phyloP scores from a whole-genome alignment of 2,888 invertebrate genomes.

The Rhamphomyia laevipes region DNA sequence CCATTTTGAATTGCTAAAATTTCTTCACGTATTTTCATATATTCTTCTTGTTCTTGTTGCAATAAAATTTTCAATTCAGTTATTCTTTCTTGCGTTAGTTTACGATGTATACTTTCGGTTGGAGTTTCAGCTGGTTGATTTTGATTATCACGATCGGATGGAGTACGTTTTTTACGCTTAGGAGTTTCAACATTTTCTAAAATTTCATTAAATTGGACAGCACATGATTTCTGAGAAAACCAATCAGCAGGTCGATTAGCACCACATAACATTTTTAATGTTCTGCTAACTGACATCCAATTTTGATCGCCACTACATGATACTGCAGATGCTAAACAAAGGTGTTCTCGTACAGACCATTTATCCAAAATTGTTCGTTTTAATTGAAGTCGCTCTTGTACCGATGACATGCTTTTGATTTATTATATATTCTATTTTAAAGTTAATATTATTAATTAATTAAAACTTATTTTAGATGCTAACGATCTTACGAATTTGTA shows the following conservation, averaged over 20 bases:
- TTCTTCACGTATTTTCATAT: conserved; percentile 54
- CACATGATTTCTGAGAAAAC: conserved; percentile 87
- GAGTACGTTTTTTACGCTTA: conserved; percentile 67
- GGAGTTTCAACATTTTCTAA: conserved; percentile 74
- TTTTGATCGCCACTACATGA: conserved; percentile 79
- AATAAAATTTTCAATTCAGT: conserved; percentile 62
- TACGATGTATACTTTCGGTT: conserved; percentile 64
- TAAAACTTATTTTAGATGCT: too few species aligned
- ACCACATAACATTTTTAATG: conserved; percentile 61
- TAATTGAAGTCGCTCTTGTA: conserved; percentile 32
- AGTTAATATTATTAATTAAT: too few species aligned
- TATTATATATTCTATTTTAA: too few species aligned
- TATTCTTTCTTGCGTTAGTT: conserved; percentile 64
- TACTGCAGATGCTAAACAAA: conserved; percentile 78
- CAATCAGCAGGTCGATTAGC: conserved; percentile 62
- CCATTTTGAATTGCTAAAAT: conserved; percentile 40
- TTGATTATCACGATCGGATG: conserved; percentile 14
- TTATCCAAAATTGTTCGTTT: conserved; percentile 65
- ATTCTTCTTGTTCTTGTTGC: conserved; percentile 59
- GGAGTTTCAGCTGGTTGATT: conserved; percentile 49
- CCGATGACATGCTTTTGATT: conserved; percentile 20
- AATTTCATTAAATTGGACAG: conserved; percentile 73
- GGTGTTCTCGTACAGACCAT: conserved; percentile 75
- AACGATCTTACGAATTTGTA: too few species aligned
- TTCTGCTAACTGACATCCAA: conserved; percentile 79